Conservation (phyloP, 2,797 vertebrate genomes). For the Tinamus major region DNA sequence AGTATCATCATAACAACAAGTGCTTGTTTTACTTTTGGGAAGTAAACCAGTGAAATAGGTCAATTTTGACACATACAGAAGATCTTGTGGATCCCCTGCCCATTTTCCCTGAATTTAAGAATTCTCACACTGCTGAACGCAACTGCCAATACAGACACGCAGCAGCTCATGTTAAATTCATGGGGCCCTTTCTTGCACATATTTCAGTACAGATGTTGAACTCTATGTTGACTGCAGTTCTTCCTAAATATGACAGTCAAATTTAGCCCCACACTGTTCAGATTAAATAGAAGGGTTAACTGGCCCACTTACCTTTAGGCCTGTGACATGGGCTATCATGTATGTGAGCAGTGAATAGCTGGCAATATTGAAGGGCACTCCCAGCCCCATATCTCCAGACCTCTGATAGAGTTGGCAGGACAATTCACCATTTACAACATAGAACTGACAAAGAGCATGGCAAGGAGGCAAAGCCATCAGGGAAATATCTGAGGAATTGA, state of each 20-base stretch:
- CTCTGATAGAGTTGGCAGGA: constrained; percentile 98
- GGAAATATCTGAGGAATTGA: constrained; percentile 85
- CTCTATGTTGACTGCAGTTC: background rate
- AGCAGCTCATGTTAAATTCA: background rate
- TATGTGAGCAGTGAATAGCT: constrained; percentile 96
- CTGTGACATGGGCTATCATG: constrained; percentile 97
- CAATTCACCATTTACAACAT: constrained; percentile 90
- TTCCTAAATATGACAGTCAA: background rate
- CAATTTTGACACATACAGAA: background rate
- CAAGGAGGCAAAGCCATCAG: constrained; percentile 95
- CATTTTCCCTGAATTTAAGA: background rate
- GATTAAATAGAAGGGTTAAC: background rate
- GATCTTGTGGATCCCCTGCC: background rate
- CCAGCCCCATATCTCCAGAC: constrained; percentile 96
- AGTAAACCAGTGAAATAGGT: background rate
- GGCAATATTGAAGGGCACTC: constrained; percentile 98
- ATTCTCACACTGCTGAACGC: background rate
- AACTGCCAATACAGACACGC: background rate
- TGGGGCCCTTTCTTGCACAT: accelerated
- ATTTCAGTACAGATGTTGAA: background rate
- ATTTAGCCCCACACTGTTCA: background rate
- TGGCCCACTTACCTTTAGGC: constrained; percentile 89
- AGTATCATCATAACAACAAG: background rate
- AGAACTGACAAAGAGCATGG: constrained; percentile 96
- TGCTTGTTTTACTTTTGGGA: background rate